Conservation (phyloP, 1,140 invertebrate species). For the roundworm (Caenorhabditis elegans) region DNA sequence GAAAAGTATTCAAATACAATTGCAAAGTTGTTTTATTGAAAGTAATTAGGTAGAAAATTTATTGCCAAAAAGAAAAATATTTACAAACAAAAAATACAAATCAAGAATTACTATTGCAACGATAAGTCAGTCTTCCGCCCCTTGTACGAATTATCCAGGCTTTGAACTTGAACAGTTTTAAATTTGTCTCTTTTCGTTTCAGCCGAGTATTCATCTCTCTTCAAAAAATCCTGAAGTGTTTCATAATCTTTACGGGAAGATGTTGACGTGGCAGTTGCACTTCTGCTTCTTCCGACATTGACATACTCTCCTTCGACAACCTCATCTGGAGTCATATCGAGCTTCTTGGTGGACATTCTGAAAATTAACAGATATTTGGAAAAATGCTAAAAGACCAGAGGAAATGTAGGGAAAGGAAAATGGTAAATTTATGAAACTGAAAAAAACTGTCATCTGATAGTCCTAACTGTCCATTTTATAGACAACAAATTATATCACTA, state of each 20-base stretch:
- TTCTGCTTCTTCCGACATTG: neutral
- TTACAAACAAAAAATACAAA: neutral
- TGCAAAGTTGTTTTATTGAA: neutral
- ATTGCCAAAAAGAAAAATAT: neutral
- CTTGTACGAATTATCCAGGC: constrained; percentile 18
- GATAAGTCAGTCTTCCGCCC: neutral
- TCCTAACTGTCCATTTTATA: neutral
- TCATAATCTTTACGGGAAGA: neutral
- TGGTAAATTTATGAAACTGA: too few relatives aligned
- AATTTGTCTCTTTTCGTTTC: neutral
- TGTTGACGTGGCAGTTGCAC: constrained; percentile 8
- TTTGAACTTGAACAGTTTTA: neutral
- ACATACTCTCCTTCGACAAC: neutral
- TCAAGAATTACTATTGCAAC: neutral
- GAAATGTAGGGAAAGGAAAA: too few relatives aligned
- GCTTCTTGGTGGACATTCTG: neutral
- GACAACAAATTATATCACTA: neutral
- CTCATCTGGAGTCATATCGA: neutral
- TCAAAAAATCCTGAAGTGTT: constrained; percentile 5
- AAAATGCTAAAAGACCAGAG: neutral
- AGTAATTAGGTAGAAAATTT: neutral
- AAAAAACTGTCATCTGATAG: neutral
- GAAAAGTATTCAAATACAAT: too few relatives aligned
- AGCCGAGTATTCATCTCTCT: constrained; percentile 1
- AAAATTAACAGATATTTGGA: neutral